Conservation (phyloP, 2,888 invertebrate genomes). For the Athalia rosae region DNA sequence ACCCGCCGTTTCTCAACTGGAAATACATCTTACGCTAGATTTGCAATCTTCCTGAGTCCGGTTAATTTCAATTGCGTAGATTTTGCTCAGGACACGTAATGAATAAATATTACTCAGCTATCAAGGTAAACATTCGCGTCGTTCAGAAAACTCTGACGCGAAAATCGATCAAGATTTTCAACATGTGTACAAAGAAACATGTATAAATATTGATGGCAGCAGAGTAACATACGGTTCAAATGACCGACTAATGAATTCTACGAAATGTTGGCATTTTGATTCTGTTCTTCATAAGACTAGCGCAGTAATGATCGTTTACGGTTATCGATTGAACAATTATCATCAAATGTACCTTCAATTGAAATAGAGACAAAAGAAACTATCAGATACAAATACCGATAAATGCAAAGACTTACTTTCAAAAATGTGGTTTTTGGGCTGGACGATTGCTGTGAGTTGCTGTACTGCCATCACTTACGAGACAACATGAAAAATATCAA, state of each 20-base stretch:
- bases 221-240: slow-evolving; percentile 33
- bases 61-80: background rate
- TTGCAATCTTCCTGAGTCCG: background rate
- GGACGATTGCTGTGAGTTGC: slow-evolving; percentile 43
- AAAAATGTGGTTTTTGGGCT: slow-evolving; percentile 48
- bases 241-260: slow-evolving; percentile 33
- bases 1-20: background rate
- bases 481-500: slow-evolving; percentile 44
- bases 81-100: background rate
- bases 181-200: background rate
- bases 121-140: background rate
- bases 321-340: slow-evolving; percentile 11
- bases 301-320: slow-evolving; percentile 23
- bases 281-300: slow-evolving; percentile 1
- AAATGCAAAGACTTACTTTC: slow-evolving; percentile 45
- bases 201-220: slow-evolving; percentile 36
- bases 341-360: slow-evolving; percentile 22
- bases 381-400: slow-evolving; percentile 41
- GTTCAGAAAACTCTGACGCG: background rate
- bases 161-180: background rate
- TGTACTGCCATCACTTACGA: slow-evolving; percentile 46
- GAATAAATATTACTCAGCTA: background rate
- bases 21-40: background rate
- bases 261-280: slow-evolving; percentile 3
- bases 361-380: slow-evolving; percentile 39